Conservation (phyloP, 2,113 vertebrate genomes). For the Hepsetus odoe region DNA sequence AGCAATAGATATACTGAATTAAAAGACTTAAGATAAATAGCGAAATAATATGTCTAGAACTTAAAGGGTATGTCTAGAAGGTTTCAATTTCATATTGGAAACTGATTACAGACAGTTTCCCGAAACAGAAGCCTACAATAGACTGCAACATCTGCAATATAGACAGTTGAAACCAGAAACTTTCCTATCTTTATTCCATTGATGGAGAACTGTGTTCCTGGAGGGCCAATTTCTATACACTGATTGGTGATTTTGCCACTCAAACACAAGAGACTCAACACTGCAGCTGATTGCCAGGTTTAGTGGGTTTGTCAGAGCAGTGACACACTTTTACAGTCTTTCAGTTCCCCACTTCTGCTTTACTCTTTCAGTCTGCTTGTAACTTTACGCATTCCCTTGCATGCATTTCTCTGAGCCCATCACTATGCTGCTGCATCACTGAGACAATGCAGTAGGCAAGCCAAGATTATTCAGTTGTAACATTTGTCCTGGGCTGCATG, state of each 20-base stretch:
- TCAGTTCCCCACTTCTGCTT: no score
- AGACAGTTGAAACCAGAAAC: not conserved
- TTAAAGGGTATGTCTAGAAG: not conserved
- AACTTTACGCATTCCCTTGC: not conserved
- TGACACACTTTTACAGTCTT: no score
- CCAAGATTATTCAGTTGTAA: constrained; percentile 60
- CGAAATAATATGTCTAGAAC: not conserved
- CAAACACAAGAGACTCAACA: no score
- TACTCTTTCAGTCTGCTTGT: not conserved
- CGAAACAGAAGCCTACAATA: not conserved
- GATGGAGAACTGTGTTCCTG: no score
- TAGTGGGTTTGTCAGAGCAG: no score
- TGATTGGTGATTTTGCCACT: no score
- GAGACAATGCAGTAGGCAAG: constrained; percentile 12
- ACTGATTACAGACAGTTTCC: not conserved
- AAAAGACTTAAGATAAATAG: not conserved
- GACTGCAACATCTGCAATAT: constrained; percentile 1
- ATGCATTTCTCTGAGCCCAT: constrained; percentile 9
- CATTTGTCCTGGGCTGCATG: constrained; percentile 55
- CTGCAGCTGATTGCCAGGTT: no score
- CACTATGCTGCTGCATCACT: constrained; percentile 18
- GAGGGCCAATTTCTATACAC: no score
- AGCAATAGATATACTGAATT: no score
- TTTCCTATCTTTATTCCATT: no score
- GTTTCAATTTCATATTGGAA: not conserved